phyloP scores from a whole-genome alignment of 2,113 vertebrate species.

The Dolichallabes microphthalmus region DNA sequence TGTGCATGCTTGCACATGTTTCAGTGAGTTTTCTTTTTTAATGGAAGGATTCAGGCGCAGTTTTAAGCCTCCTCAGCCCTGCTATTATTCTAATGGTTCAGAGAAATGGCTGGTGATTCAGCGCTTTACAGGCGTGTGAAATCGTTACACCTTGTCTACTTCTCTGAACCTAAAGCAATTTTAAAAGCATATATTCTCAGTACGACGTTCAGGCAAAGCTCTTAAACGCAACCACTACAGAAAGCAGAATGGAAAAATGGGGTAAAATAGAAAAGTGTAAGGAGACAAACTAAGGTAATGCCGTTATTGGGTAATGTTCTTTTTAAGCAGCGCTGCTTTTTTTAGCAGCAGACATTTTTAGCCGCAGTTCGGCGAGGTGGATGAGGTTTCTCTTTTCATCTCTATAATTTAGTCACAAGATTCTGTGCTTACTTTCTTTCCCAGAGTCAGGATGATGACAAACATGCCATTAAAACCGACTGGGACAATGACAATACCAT shows the following conservation, averaged over 20 bases:
- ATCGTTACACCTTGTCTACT: conserved; percentile 19
- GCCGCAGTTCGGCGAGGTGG: conserved; percentile 1
- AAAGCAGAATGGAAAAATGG: neutral
- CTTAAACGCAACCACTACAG: conserved; percentile 1
- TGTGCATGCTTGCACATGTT: conserved; percentile 58
- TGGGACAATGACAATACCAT: conserved; percentile 39
- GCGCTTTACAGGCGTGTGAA: conserved; percentile 44
- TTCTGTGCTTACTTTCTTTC: conserved; percentile 25
- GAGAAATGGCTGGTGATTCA: conserved; percentile 52
- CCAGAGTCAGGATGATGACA: conserved; percentile 20
- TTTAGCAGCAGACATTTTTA: conserved; percentile 17
- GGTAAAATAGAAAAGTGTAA: neutral
- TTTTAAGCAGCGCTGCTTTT: conserved; percentile 11
- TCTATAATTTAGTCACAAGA: conserved; percentile 25
- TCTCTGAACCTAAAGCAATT: conserved; percentile 24
- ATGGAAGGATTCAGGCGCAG: conserved; percentile 64
- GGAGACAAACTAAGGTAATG: conserved; percentile 4
- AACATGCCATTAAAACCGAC: conserved; percentile 37
- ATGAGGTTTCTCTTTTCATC: conserved; percentile 13
- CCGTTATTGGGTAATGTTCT: neutral
- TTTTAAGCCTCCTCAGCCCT: conserved; percentile 63
- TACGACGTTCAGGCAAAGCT: neutral
- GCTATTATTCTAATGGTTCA: conserved; percentile 64
- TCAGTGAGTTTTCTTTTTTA: conserved; percentile 35
- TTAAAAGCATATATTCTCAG: conserved; percentile 8